Evolutionary conservation across 2,888 invertebrate genomes (phyloP), one percentile per base, ranked within the genome.

Genomic region (Pseudeuparius sepicola): DNA sequence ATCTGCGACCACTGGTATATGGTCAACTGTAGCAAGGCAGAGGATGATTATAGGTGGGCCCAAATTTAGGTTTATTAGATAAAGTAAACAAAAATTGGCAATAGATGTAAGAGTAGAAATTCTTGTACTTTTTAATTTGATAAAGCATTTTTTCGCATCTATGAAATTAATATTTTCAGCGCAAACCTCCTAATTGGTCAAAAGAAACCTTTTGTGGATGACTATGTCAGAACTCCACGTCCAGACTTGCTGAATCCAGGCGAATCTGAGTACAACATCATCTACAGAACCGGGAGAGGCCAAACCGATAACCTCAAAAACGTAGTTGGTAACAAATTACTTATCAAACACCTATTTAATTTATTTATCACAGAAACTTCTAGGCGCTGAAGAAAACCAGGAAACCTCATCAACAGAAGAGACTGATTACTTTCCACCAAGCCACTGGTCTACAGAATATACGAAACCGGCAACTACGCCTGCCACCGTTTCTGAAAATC

Each of bases 1-100:
- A 75, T 84, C 55, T 84, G 83, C 55, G 82, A 83, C 60, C 83
- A 84, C 56, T 78, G 77, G 82, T 82, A 82, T 59, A 81, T 82
- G 80, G 83, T 83, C 38, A 79, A 82, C 61, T 83, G 83, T 52
- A 76, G 77, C 49, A 71, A 70, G 56, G 73, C 80, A 0, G 76
- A 77, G 51, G 75, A 77, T 51, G 74, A 79, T 52, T 82, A 80
- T 14, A 37, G 41, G 41, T 39, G 14, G 16, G 31, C 10, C 7
- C n/a, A n/a, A n/a, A n/a, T n/a, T n/a, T n/a, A n/a, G n/a, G n/a
- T n/a, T n/a, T n/a, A n/a, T n/a, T n/a, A n/a, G n/a, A n/a, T n/a
- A n/a, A n/a, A n/a, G n/a, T n/a, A n/a, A n/a, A n/a, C n/a, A n/a
- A n/a, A n/a, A n/a, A n/a, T n/a, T n/a, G n/a, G n/a, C n/a, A n/a